Conservation (phyloP, 30 jellyfish, hydroid and myxozoan genomes). For the Hydractinia echinata region DNA sequence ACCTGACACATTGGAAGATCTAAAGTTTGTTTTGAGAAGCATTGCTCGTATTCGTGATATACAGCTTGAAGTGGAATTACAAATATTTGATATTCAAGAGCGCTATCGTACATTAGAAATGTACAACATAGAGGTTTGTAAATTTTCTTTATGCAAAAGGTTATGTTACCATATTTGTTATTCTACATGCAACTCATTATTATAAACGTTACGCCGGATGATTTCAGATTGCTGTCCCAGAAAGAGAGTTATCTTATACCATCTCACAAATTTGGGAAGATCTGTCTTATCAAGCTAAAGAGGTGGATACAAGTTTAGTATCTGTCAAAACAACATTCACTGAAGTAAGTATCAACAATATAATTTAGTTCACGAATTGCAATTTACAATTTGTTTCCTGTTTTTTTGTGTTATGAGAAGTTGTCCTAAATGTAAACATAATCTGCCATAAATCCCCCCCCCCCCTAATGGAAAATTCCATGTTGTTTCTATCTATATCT, state of each 20-base stretch:
- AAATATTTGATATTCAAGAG: slow-evolving; percentile 74
- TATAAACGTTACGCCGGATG: background rate
- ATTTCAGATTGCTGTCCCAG: slow-evolving; percentile 61
- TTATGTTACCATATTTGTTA: background rate
- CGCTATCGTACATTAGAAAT: slow-evolving; percentile 74
- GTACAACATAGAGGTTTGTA: slow-evolving; percentile 71
- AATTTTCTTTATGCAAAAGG: background rate
- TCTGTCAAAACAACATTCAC: slow-evolving; percentile 83
- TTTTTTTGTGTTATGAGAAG: no score
- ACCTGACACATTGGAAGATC: slow-evolving; percentile 88
- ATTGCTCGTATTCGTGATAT: slow-evolving; percentile 70
- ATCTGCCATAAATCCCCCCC: no score
- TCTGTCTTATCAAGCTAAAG: slow-evolving; percentile 62
- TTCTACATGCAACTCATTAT: background rate
- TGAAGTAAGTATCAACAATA: slow-evolving; percentile 32
- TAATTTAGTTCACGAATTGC: background rate
- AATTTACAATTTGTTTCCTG: background rate
- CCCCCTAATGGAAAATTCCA: no score
- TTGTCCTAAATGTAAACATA: no score
- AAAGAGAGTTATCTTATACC: slow-evolving; percentile 50
- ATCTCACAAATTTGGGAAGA: slow-evolving; percentile 72
- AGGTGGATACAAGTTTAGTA: slow-evolving; percentile 66
- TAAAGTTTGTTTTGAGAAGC: slow-evolving; percentile 81
- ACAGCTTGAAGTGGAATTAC: slow-evolving; percentile 69
- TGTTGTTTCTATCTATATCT: no score